phyloP scores from a whole-genome alignment of 2,888 invertebrate species.

The Caenorhabditis sp. region DNA sequence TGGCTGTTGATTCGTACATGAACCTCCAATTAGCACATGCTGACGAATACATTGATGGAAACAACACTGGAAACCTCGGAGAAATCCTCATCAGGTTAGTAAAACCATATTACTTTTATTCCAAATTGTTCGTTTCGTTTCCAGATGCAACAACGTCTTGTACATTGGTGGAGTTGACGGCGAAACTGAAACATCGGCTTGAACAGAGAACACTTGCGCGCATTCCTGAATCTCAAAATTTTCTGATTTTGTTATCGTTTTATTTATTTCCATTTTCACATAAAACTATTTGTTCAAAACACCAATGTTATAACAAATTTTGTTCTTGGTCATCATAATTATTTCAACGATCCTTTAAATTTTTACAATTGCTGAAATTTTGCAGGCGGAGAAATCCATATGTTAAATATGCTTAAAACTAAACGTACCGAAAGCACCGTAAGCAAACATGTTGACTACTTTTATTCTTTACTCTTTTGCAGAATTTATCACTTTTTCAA shows the following conservation, averaged over 20 bases:
- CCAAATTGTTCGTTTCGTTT: conserved; percentile 4
- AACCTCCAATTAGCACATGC: conserved; percentile 94
- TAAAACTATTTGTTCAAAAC: not conserved
- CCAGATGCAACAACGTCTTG: conserved; percentile 69
- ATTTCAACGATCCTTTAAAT: not conserved
- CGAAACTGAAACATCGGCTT: conserved; percentile 13
- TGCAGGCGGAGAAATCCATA: too few species aligned
- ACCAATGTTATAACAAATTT: too few species aligned
- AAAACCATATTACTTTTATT: too few species aligned
- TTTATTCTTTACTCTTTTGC: too few species aligned
- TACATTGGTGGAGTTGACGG: conserved; percentile 63
- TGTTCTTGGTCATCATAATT: not conserved
- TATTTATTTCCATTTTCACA: not conserved
- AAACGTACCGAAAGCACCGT: too few species aligned
- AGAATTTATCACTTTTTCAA: too few species aligned
- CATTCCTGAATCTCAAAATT: conserved; percentile 1
- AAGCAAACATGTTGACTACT: too few species aligned
- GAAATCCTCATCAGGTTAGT: conserved; percentile 88
- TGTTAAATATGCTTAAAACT: too few species aligned
- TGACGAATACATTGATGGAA: conserved; percentile 94
- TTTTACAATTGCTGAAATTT: too few species aligned
- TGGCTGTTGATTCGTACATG: conserved; percentile 99
- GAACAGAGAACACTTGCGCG: not conserved
- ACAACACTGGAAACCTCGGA: conserved; percentile 88
- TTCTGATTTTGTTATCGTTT: conserved; percentile 2